Evolutionary conservation across 2,797 vertebrate species (phyloP), one percentile per base, ranked within the genome.

Genomic region (Hafferia zeledoni): DNA sequence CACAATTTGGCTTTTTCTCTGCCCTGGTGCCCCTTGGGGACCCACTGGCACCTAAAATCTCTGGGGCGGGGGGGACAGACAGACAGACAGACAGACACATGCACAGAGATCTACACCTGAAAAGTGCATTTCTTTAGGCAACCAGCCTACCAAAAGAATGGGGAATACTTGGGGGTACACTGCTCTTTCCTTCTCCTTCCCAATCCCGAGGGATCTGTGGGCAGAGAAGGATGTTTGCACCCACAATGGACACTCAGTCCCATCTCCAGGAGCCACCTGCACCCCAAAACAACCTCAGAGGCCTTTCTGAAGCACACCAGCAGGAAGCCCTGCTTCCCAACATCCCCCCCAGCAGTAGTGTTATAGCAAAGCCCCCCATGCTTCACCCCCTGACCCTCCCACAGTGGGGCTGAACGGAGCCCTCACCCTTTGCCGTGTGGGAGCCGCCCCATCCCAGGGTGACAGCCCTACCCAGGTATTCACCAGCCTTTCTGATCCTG

Each of bases 211-310:
- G 31, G 64, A 35, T 9, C 30, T 39, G 37, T 11, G 25, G 43
- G 5, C 44, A 41, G 56, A 27, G 22, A 10, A 0, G 0, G 50
- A 15, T 20, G 33, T 24, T 60, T 39, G 37, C 30, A 55, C 69
- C 70, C 37, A 7, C 1, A 0, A 24, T 25, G 39, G 33, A 27
- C 12, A 18, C 37, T 56, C 65, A 80, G n/a, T 30, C 39, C 56
- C 83, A 17, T 4, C 69, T 59, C 53, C 56, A 67, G 83, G 16
- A 67, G 31, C 44, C 20, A 35, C 81, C 69, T 41, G 27, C 50
- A 61, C 28, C 47, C 60, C 19, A 1, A 19, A 80, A 35, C 0
- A 0, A 28, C 25, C 6, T 1, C 0, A 0, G 12, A 27, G 23
- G 52, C 46, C 53, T 43, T 12, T 9, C 56, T 53, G 18, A 41